phyloP scores from a whole-genome alignment of 2,113 vertebrate species.

The Prunella himalayana region DNA sequence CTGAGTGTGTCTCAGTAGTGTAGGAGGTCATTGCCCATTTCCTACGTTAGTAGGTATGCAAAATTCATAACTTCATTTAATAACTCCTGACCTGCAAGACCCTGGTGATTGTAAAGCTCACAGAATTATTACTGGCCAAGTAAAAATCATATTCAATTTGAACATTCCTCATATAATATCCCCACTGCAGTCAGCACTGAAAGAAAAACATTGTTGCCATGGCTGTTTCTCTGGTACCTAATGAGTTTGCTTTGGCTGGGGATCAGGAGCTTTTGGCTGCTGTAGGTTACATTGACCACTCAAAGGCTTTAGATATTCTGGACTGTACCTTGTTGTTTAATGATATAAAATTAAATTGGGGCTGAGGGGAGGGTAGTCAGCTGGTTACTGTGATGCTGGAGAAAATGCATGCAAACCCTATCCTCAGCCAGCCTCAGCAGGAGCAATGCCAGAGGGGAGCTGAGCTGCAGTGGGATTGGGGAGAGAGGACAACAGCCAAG shows the following conservation, averaged over 20 bases:
- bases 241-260: conserved; percentile 55
- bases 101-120: background rate
- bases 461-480: background rate
- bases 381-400: background rate
- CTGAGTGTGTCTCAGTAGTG: background rate
- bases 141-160: conserved; percentile 40
- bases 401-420: background rate
- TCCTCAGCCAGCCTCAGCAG: background rate
- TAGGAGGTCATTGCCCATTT: background rate
- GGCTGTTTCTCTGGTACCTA: conserved; percentile 46
- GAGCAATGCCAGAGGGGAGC: background rate
- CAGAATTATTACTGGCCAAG: conserved; percentile 12
- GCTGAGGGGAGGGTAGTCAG: background rate
- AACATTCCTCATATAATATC: conserved; percentile 53
- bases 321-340: conserved; percentile 2
- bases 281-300: conserved; percentile 22
- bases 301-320: conserved; percentile 20
- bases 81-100: conserved; percentile 19
- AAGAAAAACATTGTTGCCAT: conserved; percentile 28
- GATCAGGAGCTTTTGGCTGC: conserved; percentile 25
- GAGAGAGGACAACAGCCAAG: background rate
- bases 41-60: background rate
- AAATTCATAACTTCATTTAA: conserved; percentile 43
- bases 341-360: conserved; percentile 6
- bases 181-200: conserved; percentile 43